Percentiles rank a stretch among this genome's conserved stretches.
Evolutionary conservation across 2,888 invertebrate genomes (phyloP).

Genomic region (Formica aserva): DNA sequence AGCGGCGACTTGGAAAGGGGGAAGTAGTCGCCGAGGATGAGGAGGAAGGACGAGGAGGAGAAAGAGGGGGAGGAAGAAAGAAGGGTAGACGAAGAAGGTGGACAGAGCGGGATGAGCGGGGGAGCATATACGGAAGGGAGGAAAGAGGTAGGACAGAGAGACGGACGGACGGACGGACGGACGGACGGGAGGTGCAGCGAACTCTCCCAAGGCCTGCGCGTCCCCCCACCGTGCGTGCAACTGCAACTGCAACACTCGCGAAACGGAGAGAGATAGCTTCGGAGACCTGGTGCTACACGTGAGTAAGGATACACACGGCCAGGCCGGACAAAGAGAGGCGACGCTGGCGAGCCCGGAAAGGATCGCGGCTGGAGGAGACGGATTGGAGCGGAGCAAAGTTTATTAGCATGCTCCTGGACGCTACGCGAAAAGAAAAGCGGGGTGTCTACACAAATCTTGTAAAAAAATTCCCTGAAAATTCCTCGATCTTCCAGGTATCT

Average conservation of each 20-base stretch:
- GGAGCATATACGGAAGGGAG: conserved; percentile 49
- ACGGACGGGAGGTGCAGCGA: conserved; percentile 85
- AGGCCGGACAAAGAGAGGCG: conserved; percentile 46
- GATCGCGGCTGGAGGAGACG: conserved; percentile 34
- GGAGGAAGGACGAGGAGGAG: conserved; percentile 55
- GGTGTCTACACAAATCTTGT: too few relatives aligned
- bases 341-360: conserved; percentile 39
- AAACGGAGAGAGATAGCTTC: conserved; percentile 58
- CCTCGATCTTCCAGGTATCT: too few relatives aligned
- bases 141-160: conserved; percentile 54
- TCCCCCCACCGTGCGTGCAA: conserved; percentile 73
- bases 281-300: conserved; percentile 51
- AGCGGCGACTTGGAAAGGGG: conserved; percentile 81
- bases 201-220: conserved; percentile 85
- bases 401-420: conserved; percentile 27
- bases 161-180: conserved; percentile 71
- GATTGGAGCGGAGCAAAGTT: conserved; percentile 36
- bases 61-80: conserved; percentile 79
- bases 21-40: conserved; percentile 76
- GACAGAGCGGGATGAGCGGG: conserved; percentile 28
- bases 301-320: conserved; percentile 48
- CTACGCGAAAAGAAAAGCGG: conserved; percentile 4
- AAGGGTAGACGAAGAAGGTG: conserved; percentile 67
- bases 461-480: too few relatives aligned
- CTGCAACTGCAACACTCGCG: conserved; percentile 77